These are phyloP conservation scores for Bombyx mandarina DNA, from an alignment of 1,140 invertebrate species.

Conservation along the genomic window DNA sequence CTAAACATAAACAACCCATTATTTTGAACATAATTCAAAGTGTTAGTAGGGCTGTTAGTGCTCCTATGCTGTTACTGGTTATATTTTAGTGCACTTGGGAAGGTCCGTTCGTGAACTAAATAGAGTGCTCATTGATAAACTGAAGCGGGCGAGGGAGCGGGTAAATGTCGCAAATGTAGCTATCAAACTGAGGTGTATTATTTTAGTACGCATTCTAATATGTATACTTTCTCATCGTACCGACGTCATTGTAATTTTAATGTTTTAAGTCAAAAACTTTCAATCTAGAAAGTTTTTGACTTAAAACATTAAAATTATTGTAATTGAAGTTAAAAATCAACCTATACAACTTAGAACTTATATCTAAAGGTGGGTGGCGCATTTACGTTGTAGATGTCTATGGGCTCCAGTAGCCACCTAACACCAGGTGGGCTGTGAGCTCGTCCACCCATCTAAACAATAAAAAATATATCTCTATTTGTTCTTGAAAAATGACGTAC, in stretches of 20 bases:
- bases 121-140: background rate
- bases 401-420: no score
- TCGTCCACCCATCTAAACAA: no score
- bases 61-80: conserved; percentile 1
- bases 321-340: no score
- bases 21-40: conserved; percentile 5
- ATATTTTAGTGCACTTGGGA: conserved; percentile 2
- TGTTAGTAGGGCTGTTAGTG: conserved; percentile 3
- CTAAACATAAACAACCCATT: background rate
- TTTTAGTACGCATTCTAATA: background rate
- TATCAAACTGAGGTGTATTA: background rate
- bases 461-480: no score
- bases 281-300: background rate
- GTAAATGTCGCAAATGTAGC: background rate
- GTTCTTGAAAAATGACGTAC: no score
- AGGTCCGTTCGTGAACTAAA: background rate
- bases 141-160: background rate
- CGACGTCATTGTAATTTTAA: background rate
- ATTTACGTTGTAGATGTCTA: no score
- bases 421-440: no score
- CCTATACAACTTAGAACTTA: no score
- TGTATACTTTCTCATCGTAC: background rate
- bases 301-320: background rate
- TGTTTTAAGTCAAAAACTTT: no score
- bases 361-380: no score